Conservation (phyloP, 2,888 invertebrate genomes). For the Caradrina clavipalpis region DNA sequence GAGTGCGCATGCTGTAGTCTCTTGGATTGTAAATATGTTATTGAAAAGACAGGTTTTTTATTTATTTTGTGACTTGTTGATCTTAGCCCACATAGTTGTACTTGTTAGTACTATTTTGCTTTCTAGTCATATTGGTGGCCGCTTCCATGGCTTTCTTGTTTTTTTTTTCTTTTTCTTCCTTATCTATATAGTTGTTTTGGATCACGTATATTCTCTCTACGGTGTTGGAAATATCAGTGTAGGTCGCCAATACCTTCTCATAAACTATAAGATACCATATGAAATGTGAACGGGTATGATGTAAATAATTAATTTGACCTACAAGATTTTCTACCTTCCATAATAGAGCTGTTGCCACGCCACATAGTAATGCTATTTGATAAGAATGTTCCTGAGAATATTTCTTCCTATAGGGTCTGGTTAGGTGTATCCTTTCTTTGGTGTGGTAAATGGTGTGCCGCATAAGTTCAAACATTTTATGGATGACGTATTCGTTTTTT, state of each 20-base stretch:
- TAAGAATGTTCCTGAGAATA: slow-evolving; percentile 48
- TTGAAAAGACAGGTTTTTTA: no score
- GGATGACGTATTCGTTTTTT: slow-evolving; percentile 14
- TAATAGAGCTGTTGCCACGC: slow-evolving; percentile 63
- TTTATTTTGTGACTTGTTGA: no score
- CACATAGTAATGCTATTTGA: slow-evolving; percentile 67
- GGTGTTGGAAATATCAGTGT: slow-evolving; percentile 65
- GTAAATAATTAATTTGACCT: slow-evolving; percentile 47
- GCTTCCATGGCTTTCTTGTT: no score
- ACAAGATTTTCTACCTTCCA: slow-evolving; percentile 68
- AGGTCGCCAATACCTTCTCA: slow-evolving; percentile 67
- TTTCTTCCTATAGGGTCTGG: slow-evolving; percentile 53
- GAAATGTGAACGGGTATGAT: slow-evolving; percentile 45
- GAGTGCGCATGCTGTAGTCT: no score
- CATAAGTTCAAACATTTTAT: slow-evolving; percentile 65
- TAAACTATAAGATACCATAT: slow-evolving; percentile 71
- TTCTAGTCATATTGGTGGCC: no score
- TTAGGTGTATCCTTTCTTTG: slow-evolving; percentile 62
- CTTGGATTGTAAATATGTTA: no score
- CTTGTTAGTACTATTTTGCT: no score
- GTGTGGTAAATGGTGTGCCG: slow-evolving; percentile 69
- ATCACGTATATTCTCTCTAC: slow-evolving; percentile 63
- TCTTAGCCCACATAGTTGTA: no score
- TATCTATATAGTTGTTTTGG: slow-evolving; percentile 2
- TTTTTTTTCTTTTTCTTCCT: no score